Evolutionary conservation across 2,888 invertebrate species (phyloP), one percentile per base, ranked within the genome.

Genomic region (Dioctria linearis): DNA sequence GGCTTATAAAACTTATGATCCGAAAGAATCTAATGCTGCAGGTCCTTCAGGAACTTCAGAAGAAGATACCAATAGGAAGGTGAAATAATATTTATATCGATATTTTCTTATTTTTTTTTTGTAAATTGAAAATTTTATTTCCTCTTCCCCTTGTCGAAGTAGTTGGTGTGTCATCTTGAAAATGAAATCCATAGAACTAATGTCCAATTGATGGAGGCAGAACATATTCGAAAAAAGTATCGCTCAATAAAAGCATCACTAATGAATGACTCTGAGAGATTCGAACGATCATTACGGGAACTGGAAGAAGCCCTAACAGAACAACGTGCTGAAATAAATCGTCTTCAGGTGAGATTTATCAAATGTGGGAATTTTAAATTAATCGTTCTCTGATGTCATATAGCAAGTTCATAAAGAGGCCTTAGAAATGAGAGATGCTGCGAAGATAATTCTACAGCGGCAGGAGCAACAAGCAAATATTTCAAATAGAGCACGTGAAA

Each of bases 141-240:
- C 66, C 11, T 84, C 87, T 88, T 51, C 86, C 25, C 25, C 25
- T 25, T 25, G 25, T 25, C 25, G 0, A 25, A 25, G 25, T 25
- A 93, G 93, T 90, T 91, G 40, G 91, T 92, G 0, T 91, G 93
- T 4, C 93, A 93, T 84, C 88, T 96, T 83, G 95, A 95, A 88
- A 96, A 96, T 86, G 94, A 94, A 86, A 93, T 96, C 81, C 95
- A 96, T 86, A 93, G 94, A 82, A 92, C 95, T 0, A 92, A 94
- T 79, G 93, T 96, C 49, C 95, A 95, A 89, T 93, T 94, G 91
- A 93, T 94, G 86, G 95, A 96, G 88, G 95, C 95, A 0, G 93
- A 94, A 84, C 92, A 95, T 83, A 93, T 95, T 5, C 93, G 93
- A 83, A 94, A 93, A 86, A 95, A 95, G 86, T 96, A 95, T 86